A percentile compares a stretch with the other conserved stretches of the same genome.
Conservation (phyloP, 1,140 invertebrate species). For the Drosophila lacertosa region DNA sequence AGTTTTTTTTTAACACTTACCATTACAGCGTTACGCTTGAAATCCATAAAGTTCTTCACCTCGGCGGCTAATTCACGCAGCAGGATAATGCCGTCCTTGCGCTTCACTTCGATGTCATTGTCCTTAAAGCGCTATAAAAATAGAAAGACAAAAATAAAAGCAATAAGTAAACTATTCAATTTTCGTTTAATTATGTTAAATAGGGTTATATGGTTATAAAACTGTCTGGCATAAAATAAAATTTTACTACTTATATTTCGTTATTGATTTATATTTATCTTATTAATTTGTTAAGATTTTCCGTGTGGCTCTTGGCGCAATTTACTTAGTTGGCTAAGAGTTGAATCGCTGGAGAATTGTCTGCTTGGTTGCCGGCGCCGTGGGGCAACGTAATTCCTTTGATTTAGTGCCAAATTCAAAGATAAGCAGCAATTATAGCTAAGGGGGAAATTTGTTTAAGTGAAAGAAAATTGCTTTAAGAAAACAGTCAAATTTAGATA, state of each 20-base stretch:
- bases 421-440: neutral
- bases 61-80: constrained; percentile 92
- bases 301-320: constrained; percentile 26
- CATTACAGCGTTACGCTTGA: constrained; percentile 95
- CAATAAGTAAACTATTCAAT: constrained; percentile 63
- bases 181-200: constrained; percentile 27
- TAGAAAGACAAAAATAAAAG: constrained; percentile 42
- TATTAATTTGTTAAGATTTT: constrained; percentile 66
- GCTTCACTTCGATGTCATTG: constrained; percentile 88
- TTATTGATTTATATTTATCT: constrained; percentile 61
- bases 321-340: constrained; percentile 22
- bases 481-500: neutral
- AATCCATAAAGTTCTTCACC: constrained; percentile 95
- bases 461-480: neutral
- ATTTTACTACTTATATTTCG: constrained; percentile 55
- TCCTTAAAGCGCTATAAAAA: constrained; percentile 90
- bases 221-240: constrained; percentile 62
- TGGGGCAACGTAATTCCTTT: constrained; percentile 2
- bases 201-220: constrained; percentile 64
- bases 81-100: constrained; percentile 92
- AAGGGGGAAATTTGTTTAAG: neutral
- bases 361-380: too few relatives aligned
- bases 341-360: neutral
- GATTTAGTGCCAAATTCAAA: neutral
- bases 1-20: constrained; percentile 85